Percentiles rank a stretch among this genome's conserved stretches.
Evolutionary conservation across 2,113 vertebrate genomes (phyloP).

Genomic region (Otus sunia): DNA sequence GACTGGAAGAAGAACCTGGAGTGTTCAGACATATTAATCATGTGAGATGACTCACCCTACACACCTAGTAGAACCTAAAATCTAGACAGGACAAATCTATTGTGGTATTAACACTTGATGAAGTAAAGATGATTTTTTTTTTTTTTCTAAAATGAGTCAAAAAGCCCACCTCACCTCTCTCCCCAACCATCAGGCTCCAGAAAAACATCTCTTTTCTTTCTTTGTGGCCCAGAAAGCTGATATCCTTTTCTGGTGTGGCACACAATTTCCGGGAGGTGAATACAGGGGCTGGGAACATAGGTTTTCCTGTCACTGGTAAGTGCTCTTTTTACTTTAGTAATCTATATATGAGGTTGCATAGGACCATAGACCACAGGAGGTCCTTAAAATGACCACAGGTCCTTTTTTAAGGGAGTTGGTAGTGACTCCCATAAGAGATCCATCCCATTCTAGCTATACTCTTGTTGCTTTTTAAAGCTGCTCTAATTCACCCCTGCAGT

Average conservation of each 20-base stretch:
- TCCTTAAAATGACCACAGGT: neutral
- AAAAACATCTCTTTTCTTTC: neutral
- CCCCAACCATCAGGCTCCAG: neutral
- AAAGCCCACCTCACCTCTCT: neutral
- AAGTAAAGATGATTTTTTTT: neutral
- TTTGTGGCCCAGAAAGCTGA: neutral
- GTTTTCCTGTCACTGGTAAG: neutral
- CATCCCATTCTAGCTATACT: neutral
- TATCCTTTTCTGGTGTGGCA: neutral
- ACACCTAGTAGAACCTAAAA: neutral
- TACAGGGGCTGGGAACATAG: neutral
- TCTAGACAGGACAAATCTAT: neutral
- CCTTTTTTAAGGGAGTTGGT: neutral
- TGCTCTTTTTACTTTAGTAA: neutral
- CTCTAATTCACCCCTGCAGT: neutral
- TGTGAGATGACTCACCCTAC: neutral
- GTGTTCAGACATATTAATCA: neutral
- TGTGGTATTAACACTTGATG: neutral
- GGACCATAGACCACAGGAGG: neutral
- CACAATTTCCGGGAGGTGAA: neutral
- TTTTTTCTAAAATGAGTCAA: neutral
- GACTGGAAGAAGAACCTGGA: neutral
- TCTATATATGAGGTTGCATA: neutral
- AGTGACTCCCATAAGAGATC: neutral
- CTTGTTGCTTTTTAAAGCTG: neutral